phyloP scores from a whole-genome alignment of 2,113 vertebrate species.

The Electrona antarctica region DNA sequence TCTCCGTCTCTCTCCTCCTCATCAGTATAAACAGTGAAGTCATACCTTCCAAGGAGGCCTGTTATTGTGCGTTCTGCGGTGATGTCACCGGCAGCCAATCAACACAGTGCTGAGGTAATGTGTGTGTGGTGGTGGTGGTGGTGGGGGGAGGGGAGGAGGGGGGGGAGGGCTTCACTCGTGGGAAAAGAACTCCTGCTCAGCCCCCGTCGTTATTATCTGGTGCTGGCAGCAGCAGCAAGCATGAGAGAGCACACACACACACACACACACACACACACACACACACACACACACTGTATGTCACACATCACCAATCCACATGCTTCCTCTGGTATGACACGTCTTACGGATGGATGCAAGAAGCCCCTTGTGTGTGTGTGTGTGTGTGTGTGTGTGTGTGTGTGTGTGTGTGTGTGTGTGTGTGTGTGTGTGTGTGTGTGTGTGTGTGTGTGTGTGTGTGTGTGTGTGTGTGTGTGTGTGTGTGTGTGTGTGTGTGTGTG shows the following conservation, averaged over 20 bases:
- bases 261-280: background rate
- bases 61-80: constrained; percentile 72
- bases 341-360: constrained; percentile 28
- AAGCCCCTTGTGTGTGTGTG: too few species aligned
- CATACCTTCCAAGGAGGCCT: constrained; percentile 77
- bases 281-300: constrained; percentile 11
- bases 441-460: too few species aligned
- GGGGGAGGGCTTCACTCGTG: constrained; percentile 51
- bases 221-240: constrained; percentile 28
- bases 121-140: constrained; percentile 8
- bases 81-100: constrained; percentile 85
- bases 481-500: too few species aligned
- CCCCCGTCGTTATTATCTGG: constrained; percentile 62
- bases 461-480: too few species aligned
- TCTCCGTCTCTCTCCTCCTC: constrained; percentile 47
- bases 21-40: constrained; percentile 78
- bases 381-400: too few species aligned
- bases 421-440: too few species aligned
- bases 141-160: background rate
- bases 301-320: constrained; percentile 28
- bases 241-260: constrained; percentile 26
- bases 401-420: too few species aligned
- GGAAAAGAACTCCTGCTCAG: constrained; percentile 57
- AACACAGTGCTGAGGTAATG: constrained; percentile 65
- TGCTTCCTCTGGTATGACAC: constrained; percentile 16